These are phyloP conservation scores for Drosophila paranaensis DNA, from an alignment of 2,888 invertebrate species.

Conservation along the genomic window DNA sequence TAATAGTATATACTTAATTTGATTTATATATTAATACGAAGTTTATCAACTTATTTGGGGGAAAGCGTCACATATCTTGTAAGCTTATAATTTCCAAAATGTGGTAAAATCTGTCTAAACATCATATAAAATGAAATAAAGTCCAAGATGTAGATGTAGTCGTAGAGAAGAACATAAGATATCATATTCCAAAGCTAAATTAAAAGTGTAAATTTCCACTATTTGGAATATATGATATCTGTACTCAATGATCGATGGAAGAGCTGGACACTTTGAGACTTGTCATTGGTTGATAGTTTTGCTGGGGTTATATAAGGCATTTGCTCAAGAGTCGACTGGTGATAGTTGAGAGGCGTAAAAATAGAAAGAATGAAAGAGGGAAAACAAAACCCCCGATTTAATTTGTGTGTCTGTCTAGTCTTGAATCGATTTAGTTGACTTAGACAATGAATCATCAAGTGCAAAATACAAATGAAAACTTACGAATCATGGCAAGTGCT, in stretches of 20 bases:
- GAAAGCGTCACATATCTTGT: too few relatives aligned
- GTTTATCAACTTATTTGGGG: too few relatives aligned
- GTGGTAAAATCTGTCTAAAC: background rate
- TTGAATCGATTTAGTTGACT: slow-evolving; percentile 31
- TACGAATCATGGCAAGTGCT: slow-evolving; percentile 36
- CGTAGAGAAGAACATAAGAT: background rate
- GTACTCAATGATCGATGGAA: background rate
- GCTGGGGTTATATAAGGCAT: slow-evolving; percentile 9
- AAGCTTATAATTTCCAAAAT: too few relatives aligned
- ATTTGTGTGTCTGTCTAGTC: slow-evolving; percentile 18
- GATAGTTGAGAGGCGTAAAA: slow-evolving; percentile 4
- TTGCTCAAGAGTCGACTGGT: background rate
- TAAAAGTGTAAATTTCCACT: background rate
- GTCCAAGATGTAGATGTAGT: too few relatives aligned
- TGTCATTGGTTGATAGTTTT: slow-evolving; percentile 27
- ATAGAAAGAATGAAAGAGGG: background rate
- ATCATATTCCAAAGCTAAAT: background rate
- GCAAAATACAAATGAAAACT: slow-evolving; percentile 27
- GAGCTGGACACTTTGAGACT: slow-evolving; percentile 6
- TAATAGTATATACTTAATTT: too few relatives aligned
- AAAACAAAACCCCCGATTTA: slow-evolving; percentile 6
- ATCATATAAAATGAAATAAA: background rate
- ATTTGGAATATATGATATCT: background rate
- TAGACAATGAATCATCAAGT: slow-evolving; percentile 26
- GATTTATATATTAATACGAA: too few relatives aligned